A percentile compares a stretch with the other conserved stretches of the same genome.
Evolutionary conservation across 2,113 vertebrate species (phyloP).

Genomic region (crab-eating macaque (Macaca fascicularis)): T2T-MFA8v1.1 NC_088394.1:84084501-84085000

Average conservation of each 20-base stretch:
- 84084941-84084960: no score
- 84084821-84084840: no score
- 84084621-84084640: neutral
- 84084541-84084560: accelerated
- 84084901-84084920: no score
- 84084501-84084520: neutral
- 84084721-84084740: neutral
- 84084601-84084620: neutral
- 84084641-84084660: neutral
- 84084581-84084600: accelerated
- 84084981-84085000: neutral
- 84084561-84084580: accelerated
- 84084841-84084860: neutral
- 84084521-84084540: accelerated
- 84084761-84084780: neutral
- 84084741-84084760: neutral
- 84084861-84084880: no score
- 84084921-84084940: neutral
- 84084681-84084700: neutral
- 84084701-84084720: neutral
- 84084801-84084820: neutral
- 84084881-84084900: no score
- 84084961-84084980: neutral
- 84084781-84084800: neutral
- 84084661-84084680: neutral